phyloP scores from a whole-genome alignment of 2,888 invertebrate species.

The Malthinus seriepunctatus region DNA sequence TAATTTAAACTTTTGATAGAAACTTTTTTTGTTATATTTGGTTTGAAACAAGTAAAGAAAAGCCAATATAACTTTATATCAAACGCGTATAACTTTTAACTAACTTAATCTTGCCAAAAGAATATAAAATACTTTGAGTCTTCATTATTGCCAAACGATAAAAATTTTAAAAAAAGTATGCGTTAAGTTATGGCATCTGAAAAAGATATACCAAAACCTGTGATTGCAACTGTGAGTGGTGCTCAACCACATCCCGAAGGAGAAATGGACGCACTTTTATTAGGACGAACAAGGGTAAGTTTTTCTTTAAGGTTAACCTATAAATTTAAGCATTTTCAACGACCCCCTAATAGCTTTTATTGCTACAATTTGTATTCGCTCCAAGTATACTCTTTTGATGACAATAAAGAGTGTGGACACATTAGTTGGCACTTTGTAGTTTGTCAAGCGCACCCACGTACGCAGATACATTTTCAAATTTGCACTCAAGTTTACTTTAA shows the following conservation, averaged over 20 bases:
- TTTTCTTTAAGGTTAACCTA: constrained; percentile 23
- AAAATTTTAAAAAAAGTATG: neutral
- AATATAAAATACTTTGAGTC: neutral
- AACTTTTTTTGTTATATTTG: constrained; percentile 5
- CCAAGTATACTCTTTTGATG: too few species aligned
- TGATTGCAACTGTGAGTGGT: constrained; percentile 61
- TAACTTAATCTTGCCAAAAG: neutral
- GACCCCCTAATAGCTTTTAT: too few species aligned
- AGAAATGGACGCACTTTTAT: constrained; percentile 78
- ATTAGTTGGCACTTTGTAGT: too few species aligned
- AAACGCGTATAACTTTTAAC: neutral
- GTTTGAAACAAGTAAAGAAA: constrained; percentile 4
- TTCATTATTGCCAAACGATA: too few species aligned
- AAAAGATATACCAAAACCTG: constrained; percentile 58
- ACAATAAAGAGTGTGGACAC: too few species aligned
- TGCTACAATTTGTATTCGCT: too few species aligned
- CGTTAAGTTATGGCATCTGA: constrained; percentile 38
- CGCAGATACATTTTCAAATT: too few species aligned
- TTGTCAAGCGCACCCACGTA: too few species aligned
- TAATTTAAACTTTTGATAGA: constrained; percentile 26
- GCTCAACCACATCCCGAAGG: constrained; percentile 62
- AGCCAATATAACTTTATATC: constrained; percentile 14
- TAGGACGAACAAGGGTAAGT: constrained; percentile 80
- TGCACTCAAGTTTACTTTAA: too few species aligned
- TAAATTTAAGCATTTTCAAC: too few species aligned